These are phyloP conservation scores for Eutolmus rufibarbis DNA, from an alignment of 2,888 invertebrate species.

Conservation along the genomic window DNA sequence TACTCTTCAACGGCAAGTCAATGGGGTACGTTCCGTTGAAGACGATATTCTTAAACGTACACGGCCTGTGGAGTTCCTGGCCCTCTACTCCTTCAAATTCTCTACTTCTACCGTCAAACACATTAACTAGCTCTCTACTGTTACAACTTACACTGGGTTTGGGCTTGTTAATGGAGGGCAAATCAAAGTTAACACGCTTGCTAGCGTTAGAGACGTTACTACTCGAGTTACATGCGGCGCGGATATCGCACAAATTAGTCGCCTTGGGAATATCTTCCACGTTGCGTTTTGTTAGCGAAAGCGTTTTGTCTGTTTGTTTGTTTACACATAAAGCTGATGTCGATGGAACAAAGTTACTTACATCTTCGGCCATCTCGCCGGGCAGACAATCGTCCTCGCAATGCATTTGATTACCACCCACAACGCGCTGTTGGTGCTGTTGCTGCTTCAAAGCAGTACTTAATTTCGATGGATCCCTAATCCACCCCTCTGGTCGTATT, in stretches of 20 bases:
- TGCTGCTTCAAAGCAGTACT: neutral
- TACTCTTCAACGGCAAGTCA: conserved; percentile 69
- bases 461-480: neutral
- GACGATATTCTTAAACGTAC: conserved; percentile 64
- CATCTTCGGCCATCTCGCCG: conserved; percentile 29
- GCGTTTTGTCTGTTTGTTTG: neutral
- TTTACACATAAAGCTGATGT: neutral
- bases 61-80: neutral
- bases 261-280: neutral
- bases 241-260: neutral
- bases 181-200: conserved; percentile 45
- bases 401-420: neutral
- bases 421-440: neutral
- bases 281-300: neutral
- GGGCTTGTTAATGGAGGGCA: conserved; percentile 3
- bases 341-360: conserved; percentile 38
- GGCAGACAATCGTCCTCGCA: neutral
- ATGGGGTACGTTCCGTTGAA: conserved; percentile 90
- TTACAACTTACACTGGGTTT: neutral
- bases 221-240: neutral
- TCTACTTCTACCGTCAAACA: neutral
- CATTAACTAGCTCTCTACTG: neutral
- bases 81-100: neutral
- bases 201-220: neutral
- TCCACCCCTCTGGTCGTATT: neutral